These are phyloP conservation scores for Sebastes kiyomatsui DNA, from an alignment of 2,797 vertebrate genomes.

Conservation along the genomic window DNA sequence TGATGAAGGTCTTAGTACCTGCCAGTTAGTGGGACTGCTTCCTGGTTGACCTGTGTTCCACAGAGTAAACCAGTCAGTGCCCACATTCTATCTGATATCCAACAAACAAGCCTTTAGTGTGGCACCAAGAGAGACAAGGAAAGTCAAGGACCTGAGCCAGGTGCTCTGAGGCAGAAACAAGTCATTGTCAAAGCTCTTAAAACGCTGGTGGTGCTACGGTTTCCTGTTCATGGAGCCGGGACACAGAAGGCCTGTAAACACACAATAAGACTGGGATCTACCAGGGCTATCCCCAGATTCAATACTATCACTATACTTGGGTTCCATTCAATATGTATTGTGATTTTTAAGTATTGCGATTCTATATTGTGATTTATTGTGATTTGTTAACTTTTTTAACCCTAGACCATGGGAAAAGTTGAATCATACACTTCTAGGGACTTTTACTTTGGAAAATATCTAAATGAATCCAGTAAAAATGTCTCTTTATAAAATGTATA, in stretches of 20 bases:
- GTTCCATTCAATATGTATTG: no score
- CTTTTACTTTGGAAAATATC: no score
- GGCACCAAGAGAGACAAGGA: not conserved
- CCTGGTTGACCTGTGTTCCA: not conserved
- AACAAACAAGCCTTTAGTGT: slow-evolving; percentile 29
- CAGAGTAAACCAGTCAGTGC: not conserved
- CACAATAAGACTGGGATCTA: not conserved
- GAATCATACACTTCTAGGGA: no score
- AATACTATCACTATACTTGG: no score
- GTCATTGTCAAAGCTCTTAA: not conserved
- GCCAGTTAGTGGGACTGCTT: not conserved
- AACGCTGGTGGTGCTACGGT: not conserved
- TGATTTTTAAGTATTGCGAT: no score
- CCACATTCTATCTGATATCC: slow-evolving; percentile 13
- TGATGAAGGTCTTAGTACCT: not conserved
- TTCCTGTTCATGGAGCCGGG: not conserved
- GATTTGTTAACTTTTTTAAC: no score
- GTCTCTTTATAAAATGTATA: no score
- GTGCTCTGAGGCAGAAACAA: not conserved
- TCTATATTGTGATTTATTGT: no score
- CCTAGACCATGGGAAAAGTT: no score
- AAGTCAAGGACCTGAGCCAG: not conserved
- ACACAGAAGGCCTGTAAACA: not conserved
- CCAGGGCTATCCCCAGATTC: not conserved
- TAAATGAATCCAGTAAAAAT: no score